Evolutionary conservation across 2,113 vertebrate species (phyloP), one percentile per base, ranked within the genome.

Genomic region (Grantiella picta): DNA sequence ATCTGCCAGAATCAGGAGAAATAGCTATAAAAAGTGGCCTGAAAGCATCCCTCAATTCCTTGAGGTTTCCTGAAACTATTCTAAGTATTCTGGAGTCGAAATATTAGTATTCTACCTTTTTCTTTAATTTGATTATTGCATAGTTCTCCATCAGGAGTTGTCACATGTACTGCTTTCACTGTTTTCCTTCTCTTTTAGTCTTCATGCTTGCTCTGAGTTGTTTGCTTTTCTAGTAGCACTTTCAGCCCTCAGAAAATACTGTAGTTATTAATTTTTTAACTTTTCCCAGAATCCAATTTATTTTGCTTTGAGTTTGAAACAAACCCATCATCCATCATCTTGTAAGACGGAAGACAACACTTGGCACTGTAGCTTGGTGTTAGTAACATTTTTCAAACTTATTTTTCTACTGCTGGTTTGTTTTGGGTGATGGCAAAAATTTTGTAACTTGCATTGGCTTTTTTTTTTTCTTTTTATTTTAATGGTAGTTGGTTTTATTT

Each of bases 271-370:
- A 64, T 68, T 76, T 84, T 89, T 78, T 65, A 73, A 70, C 45
- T 91, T 89, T 65, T 68, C 24, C 38, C 36, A 89, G 72, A 56
- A 89, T 69, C 36, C 31, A 77, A 61, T 56, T 87, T 77, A 77
- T 89, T 84, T 84, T 77, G 40, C 47, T 86, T 89, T 77, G 64
- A 86, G 50, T 60, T 86, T 80, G 72, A 93, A 86, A 89, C 76
- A 80, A 80, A 91, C 38, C 73, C 9, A 61, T 89, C 31, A 73
- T 81, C 40, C 54, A 38, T 80, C 50, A 40, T 70, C 7, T 73
- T 53, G 12, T 68, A 78, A 86, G 45, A 63, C 64, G 93, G 72
- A 82, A 93, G 53, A 50, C 29, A 73, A 69, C 31, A 70, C 50
- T 82, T 82, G 60, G 28, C 29, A 40, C 28, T 45, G 16, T n/a